These are phyloP conservation scores for Syngnathus typhle DNA, from an alignment of 2,113 vertebrate genomes.

Conservation along the genomic window DNA sequence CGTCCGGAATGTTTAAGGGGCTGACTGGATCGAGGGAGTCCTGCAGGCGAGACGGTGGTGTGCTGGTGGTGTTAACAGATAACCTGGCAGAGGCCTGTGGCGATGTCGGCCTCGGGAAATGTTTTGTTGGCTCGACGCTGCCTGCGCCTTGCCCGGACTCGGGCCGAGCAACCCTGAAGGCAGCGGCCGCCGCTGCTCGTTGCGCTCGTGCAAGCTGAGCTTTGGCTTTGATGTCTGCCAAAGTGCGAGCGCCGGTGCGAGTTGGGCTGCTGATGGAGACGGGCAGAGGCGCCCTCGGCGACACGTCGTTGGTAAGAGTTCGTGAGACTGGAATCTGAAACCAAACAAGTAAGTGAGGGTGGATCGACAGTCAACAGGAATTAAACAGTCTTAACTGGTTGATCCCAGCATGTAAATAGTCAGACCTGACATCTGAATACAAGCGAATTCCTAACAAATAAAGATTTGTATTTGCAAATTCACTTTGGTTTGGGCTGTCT, in stretches of 20 bases:
- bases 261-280: constrained; percentile 75
- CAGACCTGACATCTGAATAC: no score
- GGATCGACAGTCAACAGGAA: neutral
- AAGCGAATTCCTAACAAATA: no score
- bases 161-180: constrained; percentile 69
- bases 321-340: constrained; percentile 86
- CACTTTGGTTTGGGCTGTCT: no score
- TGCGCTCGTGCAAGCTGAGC: constrained; percentile 89
- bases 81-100: constrained; percentile 27
- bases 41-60: constrained; percentile 30
- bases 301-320: constrained; percentile 78
- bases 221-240: constrained; percentile 97
- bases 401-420: no score
- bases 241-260: constrained; percentile 86
- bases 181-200: constrained; percentile 70
- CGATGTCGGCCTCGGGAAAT: constrained; percentile 44
- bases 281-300: constrained; percentile 75
- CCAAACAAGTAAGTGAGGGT: neutral
- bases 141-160: constrained; percentile 79
- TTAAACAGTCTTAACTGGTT: no score
- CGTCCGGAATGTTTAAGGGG: constrained; percentile 15
- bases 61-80: constrained; percentile 37
- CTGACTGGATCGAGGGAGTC: constrained; percentile 30
- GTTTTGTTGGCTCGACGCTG: constrained; percentile 56
- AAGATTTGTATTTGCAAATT: no score